Evolutionary conservation across 2,113 vertebrate genomes (phyloP), one percentile per base, ranked within the genome.

Genomic region (Crocuta crocuta): DNA sequence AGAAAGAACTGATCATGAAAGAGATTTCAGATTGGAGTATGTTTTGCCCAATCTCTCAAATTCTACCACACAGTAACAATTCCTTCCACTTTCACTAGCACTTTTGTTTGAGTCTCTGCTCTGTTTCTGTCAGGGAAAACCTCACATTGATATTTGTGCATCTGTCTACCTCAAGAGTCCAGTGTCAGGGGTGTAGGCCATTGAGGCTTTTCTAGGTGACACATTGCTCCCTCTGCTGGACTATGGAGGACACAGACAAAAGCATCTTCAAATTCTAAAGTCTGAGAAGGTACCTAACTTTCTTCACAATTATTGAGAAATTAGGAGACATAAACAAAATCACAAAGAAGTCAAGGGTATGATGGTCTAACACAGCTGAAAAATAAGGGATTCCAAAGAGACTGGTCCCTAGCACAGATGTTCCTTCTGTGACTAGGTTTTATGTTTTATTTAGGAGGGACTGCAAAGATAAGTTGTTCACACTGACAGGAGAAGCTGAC

Each of bases 141-240:
- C 17, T 81, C 16, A 8, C 0, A 1, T 35, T 73, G 43, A 83
- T 82, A 83, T 74, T 7, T 0, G 1, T 45, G 35, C n/a, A 24
- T 35, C 24, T 63, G 24, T 87, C 55, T 81, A 24, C 33, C 35
- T 88, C 80, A 48, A 48, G 35, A 87, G 33, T 65, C 70, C 43
- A 23, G 2, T 13, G 74, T 91, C 73, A 94, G 28, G 48, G 74
- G 5, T 87, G 28, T 26, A 39, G 23, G 48, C 78, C 16, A 0
- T 48, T 55, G 35, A 81, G 43, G 10, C 33, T 95, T 73, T 79
- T 76, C 84, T 80, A 23, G 15, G 53, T 87, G 70, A 92, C 33
- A 43, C 70, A 90, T 10, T 92, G 83, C 97, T 97, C 98, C 97
- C 97, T 97, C 98, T 98, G 93, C 96, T 97, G 98, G 96, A 82